These are phyloP conservation scores for Drosophila virilis DNA, from an alignment of 1,140 invertebrate species.

Conservation along the genomic window DNA sequence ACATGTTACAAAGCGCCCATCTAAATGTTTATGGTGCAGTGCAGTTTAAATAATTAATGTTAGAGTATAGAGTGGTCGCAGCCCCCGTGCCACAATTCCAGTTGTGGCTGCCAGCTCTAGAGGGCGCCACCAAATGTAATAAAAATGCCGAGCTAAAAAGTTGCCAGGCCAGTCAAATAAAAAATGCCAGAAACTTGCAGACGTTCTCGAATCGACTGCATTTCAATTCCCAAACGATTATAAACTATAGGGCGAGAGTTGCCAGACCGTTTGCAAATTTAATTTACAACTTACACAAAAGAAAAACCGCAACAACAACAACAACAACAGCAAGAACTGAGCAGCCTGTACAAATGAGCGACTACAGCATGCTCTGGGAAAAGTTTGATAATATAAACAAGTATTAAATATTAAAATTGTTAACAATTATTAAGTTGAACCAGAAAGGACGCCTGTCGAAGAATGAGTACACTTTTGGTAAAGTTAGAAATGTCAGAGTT, in stretches of 20 bases:
- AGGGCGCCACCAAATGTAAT: constrained; percentile 56
- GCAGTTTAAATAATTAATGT: constrained; percentile 79
- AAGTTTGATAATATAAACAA: not conserved
- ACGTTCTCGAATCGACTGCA: constrained; percentile 72
- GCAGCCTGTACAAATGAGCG: not conserved
- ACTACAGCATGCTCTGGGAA: not conserved
- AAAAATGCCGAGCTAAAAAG: constrained; percentile 67
- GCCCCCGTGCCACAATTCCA: not conserved
- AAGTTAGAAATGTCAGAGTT: too few relatives aligned
- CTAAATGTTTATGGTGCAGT: constrained; percentile 72
- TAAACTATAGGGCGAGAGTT: constrained; percentile 63
- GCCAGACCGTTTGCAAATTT: constrained; percentile 75
- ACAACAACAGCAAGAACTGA: constrained; percentile 15
- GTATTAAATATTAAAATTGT: too few relatives aligned
- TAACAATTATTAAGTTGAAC: too few relatives aligned
- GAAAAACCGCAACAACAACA: constrained; percentile 50
- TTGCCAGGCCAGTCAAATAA: constrained; percentile 58
- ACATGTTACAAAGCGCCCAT: constrained; percentile 56
- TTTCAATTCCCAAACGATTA: constrained; percentile 83
- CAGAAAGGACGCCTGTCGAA: too few relatives aligned
- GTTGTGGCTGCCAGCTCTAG: constrained; percentile 4
- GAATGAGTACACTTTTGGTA: too few relatives aligned
- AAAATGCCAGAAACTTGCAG: constrained; percentile 47
- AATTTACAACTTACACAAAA: constrained; percentile 74
- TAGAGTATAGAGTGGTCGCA: constrained; percentile 19